Base-by-base conservation (phyloP, 2,113 vertebrate species). In the Protomyctophum bolini region DNA sequence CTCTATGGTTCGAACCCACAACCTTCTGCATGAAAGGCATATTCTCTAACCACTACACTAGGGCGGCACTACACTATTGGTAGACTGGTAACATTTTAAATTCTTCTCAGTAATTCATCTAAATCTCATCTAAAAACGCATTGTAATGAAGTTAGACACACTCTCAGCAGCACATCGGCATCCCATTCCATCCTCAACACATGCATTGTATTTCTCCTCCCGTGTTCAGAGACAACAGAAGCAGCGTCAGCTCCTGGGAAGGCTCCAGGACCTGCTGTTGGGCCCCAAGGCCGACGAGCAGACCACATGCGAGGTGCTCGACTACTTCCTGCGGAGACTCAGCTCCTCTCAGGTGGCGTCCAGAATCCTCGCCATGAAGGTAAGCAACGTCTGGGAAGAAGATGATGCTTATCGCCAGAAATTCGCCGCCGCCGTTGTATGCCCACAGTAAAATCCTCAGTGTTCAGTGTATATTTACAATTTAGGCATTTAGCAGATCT, bases 281-380 rank as follows among this genome's bases (percentile, higher is more conserved):
- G 98, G 97, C 58, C 94, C 97, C 14, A 96, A 96, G 67, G 97
- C 98, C 0, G 98, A 99, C 0, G 97, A 98, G 70, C 98, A 97
- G 89, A 99, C 98, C 52, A 98, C 98, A 0, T 98, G 97, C 0
- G 98, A 99, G 87, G 98, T 99, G 79, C 90, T 99, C 7, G 98
- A 99, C 89, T 99, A 99, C 89, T 99, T 99, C 83, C 92, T 99
- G 21, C 93, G 98, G 2, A 94, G 98, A 10, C 94, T 99, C 14
- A 96, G 97, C 73, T 99, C 98, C 14, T 95, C 97, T 8, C 97
- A 99, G 87, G 95, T 97, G 83, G 97, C 98, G 12, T 98, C 98
- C 0, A 84, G 98, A 10, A 96, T 97, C 10, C 89, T 99, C 76
- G 98, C 98, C 65, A 98, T 97, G 95, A 98, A 99, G 96, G 98